Conservation (phyloP, 2,888 invertebrate genomes). For the Eucriotettix oculatus region DNA sequence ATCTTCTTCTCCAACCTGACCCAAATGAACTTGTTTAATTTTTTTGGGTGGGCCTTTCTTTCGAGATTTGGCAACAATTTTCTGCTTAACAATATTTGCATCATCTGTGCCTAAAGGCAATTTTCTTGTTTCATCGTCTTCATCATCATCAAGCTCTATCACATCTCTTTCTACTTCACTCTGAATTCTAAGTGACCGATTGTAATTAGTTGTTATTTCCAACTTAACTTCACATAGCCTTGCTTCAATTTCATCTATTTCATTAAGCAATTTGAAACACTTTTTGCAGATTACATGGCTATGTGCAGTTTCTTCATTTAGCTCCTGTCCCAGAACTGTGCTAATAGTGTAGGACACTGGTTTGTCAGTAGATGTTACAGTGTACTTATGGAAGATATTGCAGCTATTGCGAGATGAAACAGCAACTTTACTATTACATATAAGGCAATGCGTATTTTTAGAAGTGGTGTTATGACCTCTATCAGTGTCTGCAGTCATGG, state of each 20-base stretch:
- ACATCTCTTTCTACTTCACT: constrained; percentile 11
- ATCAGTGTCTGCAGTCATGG: constrained; percentile 22
- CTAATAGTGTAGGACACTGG: constrained; percentile 27
- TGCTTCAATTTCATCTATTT: constrained; percentile 26
- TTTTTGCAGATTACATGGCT: constrained; percentile 41
- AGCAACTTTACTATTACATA: constrained; percentile 40
- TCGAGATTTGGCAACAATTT: constrained; percentile 3
- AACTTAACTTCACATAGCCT: constrained; percentile 31
- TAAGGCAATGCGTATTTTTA: constrained; percentile 31
- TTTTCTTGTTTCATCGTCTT: constrained; percentile 9
- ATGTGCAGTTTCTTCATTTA: constrained; percentile 35
- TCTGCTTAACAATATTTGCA: constrained; percentile 7
- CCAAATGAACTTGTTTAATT: neutral
- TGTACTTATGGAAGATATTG: constrained; percentile 31
- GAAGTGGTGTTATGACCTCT: constrained; percentile 14
- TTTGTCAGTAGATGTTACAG: constrained; percentile 20
- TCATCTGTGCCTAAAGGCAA: constrained; percentile 10
- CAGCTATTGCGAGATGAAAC: constrained; percentile 34
- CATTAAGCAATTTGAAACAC: constrained; percentile 43
- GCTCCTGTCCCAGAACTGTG: constrained; percentile 28
- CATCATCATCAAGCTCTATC: constrained; percentile 1
- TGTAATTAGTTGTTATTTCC: constrained; percentile 35
- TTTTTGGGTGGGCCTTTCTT: constrained; percentile 11
- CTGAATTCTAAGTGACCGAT: constrained; percentile 22
- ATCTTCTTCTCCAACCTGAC: constrained; percentile 15